Conservation (phyloP, 2,113 vertebrate species). For the Neomonachus schauinslandi region DNA sequence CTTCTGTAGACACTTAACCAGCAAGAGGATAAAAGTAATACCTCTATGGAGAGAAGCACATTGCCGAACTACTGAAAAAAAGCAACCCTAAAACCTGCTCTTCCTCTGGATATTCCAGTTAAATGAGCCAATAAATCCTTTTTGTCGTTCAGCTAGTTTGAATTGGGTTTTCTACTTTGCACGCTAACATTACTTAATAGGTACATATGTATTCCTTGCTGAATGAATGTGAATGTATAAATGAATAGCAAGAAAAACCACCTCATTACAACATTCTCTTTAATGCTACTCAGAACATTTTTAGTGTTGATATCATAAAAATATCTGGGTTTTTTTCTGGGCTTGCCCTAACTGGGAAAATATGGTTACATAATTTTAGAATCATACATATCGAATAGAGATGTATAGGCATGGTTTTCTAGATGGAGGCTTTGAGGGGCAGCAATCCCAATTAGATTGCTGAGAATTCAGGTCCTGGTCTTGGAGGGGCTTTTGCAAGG, state of each 20-base stretch:
- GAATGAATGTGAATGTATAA: not conserved
- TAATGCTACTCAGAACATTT: not conserved
- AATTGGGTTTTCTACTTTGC: not conserved
- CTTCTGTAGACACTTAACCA: not conserved
- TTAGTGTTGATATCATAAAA: not conserved
- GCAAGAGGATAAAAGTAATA: not conserved
- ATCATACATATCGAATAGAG: not conserved
- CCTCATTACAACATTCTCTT: not conserved
- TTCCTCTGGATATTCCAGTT: not conserved
- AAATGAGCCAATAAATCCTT: slow-evolving; percentile 11
- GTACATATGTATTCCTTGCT: not conserved
- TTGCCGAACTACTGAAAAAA: not conserved
- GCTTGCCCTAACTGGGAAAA: slow-evolving; percentile 1
- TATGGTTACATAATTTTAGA: not conserved
- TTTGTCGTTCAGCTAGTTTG: not conserved
- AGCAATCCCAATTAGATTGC: not conserved
- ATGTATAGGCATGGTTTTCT: not conserved
- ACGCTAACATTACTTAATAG: not conserved
- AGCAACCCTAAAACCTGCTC: not conserved
- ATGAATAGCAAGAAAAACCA: not conserved
- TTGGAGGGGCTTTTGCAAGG: not conserved
- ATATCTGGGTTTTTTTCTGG: not conserved
- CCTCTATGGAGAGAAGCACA: not conserved
- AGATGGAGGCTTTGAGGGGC: not conserved
- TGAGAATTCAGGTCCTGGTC: not conserved